phyloP scores from a whole-genome alignment of 2,797 vertebrate genomes.

The Xenops minutus region DNA sequence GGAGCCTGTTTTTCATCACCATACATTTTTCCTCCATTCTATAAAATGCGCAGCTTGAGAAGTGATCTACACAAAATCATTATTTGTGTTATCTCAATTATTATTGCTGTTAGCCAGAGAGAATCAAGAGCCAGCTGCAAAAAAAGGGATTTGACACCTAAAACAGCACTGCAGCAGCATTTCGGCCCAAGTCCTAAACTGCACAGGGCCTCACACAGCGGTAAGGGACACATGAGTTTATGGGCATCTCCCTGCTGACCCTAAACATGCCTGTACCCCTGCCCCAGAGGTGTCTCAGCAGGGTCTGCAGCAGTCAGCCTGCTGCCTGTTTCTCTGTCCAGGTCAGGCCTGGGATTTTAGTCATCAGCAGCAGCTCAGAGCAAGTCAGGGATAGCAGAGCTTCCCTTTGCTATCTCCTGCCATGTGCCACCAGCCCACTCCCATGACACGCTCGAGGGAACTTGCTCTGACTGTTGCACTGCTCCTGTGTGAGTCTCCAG shows the following conservation, averaged over 20 bases:
- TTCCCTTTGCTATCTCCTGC: background rate
- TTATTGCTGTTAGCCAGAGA: background rate
- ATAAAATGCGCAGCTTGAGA: background rate
- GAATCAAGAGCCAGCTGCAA: background rate
- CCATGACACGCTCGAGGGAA: accelerated
- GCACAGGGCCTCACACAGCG: no score
- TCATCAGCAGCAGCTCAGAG: background rate
- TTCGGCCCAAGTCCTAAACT: background rate
- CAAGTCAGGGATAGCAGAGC: background rate
- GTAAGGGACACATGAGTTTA: accelerated
- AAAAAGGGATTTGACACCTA: background rate
- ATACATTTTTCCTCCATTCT: background rate
- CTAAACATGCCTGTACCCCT: background rate
- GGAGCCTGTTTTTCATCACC: background rate
- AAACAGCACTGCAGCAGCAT: background rate
- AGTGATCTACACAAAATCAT: background rate
- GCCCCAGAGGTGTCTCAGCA: background rate
- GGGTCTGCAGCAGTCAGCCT: background rate
- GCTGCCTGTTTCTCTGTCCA: background rate
- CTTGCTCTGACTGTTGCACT: accelerated
- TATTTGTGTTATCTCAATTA: background rate
- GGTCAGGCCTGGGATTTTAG: background rate
- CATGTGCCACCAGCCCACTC: accelerated
- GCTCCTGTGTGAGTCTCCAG: accelerated
- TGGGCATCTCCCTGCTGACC: background rate